Conservation (phyloP, 2,113 vertebrate genomes). For the Mus musculus region DNA sequence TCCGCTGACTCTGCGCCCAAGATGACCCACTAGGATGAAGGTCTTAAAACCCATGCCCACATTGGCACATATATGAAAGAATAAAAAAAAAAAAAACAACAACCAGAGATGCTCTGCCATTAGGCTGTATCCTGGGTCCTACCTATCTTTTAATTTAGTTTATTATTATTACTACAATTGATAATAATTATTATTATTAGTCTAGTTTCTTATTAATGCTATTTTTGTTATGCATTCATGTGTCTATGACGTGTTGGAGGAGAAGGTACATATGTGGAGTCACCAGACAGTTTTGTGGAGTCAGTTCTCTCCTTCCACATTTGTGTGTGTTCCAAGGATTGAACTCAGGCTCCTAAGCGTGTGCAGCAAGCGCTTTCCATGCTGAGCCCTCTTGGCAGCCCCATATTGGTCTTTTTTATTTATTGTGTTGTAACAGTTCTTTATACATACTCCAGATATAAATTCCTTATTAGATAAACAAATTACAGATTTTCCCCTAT, state of each 20-base stretch:
- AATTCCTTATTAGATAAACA: background rate
- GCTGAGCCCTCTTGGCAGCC: background rate
- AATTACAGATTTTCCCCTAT: background rate
- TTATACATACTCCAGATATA: background rate
- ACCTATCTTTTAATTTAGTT: background rate
- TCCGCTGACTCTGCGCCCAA: too few relatives aligned
- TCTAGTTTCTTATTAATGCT: background rate
- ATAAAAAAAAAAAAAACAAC: too few relatives aligned
- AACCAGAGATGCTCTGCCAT: background rate
- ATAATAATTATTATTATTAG: background rate
- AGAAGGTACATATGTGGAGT: background rate
- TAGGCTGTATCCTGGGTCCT: background rate
- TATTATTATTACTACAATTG: too few relatives aligned
- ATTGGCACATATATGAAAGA: too few relatives aligned
- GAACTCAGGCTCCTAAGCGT: background rate
- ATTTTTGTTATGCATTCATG: background rate
- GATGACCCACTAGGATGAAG: too few relatives aligned
- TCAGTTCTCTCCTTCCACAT: background rate
- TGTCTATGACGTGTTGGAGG: background rate
- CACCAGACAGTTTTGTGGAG: background rate
- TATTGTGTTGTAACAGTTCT: background rate
- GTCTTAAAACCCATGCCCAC: too few relatives aligned
- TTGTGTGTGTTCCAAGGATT: background rate
- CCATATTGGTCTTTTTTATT: background rate
- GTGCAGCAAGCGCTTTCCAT: background rate